Conservation (phyloP, 2,113 vertebrate genomes). For the Dicaeum eximium region DNA sequence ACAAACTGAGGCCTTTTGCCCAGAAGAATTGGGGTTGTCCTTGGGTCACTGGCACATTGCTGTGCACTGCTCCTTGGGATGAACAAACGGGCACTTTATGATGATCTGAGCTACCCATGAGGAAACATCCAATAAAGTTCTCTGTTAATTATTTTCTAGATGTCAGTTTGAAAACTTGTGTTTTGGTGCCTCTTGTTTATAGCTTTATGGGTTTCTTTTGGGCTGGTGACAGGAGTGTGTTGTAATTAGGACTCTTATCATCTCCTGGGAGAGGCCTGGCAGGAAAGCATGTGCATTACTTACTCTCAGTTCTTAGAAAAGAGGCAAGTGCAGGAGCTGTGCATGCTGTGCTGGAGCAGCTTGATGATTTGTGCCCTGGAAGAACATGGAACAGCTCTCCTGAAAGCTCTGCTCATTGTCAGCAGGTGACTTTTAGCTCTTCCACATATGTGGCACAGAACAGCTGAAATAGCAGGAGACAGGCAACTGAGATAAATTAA, state of each 20-base stretch:
- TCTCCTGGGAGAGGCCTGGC: neutral
- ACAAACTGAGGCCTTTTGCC: neutral
- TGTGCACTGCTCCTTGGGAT: neutral
- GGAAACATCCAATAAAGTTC: neutral
- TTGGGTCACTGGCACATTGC: neutral
- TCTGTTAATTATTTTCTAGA: neutral
- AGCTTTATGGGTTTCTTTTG: neutral
- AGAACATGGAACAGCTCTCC: neutral
- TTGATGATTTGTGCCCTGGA: neutral
- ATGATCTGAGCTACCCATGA: neutral
- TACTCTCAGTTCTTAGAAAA: neutral
- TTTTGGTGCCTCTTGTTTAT: neutral
- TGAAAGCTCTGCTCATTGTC: neutral
- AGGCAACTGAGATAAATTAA: neutral
- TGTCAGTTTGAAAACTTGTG: neutral
- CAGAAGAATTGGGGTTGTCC: neutral
- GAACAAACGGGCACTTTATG: fast-evolving
- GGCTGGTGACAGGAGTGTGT: neutral
- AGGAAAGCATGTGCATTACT: neutral
- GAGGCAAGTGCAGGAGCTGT: neutral
- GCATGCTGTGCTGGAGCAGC: neutral
- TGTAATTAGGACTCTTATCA: neutral
- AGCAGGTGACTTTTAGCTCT: neutral
- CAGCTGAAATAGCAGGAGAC: neutral
- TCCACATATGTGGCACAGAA: neutral